Evolutionary conservation across 2,797 vertebrate species (phyloP), one percentile per base, ranked within the genome.

Genomic region (Philypnodon macrostomus): DNA sequence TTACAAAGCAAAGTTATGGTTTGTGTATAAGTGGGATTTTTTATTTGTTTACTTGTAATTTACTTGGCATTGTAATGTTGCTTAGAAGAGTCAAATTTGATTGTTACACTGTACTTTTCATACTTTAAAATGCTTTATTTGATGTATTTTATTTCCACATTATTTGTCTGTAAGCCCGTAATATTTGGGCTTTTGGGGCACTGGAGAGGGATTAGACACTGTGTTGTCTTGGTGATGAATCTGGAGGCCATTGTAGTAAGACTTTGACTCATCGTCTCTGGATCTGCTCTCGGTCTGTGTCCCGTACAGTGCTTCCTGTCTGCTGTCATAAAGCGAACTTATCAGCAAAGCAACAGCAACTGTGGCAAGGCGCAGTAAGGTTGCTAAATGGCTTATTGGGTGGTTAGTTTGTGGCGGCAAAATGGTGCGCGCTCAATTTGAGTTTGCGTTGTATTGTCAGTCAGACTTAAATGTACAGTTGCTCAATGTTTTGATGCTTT

Each of bases 331-430:
- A 71, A 74, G 58, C 33, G 46, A 74, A 66, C 63, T 75, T 72
- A 75, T 84, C 71, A 60, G 55, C 6, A 7, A 27, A 47, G 60
- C 53, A 53, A 57, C 77, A 77, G 70, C 47, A 42, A 59, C 53
- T 70, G 77, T 16, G 30, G 70, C 53, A 51, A 37, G 53, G 60
- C 58, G 26, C 47, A 24, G 34, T 17, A 51, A 58, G 47, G 63
- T 55, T 67, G 50, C 72, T 41, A 35, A 48, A 67, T 36, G 44
- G 16, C 50, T 67, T 47, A 31, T 44, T 64, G 54, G 67, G 58
- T 73, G 58, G 70, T 68, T 77, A 63, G 55, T 75, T 75, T 86
- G 65, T 86, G 77, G 81, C 59, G 73, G 77, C 38, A 84, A 79
- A 82, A 69, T 13, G 2, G 7, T 55, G 51, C 30, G 58, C 58